phyloP scores from a whole-genome alignment of 1,140 invertebrate species.

The Drosophila kohkoa region DNA sequence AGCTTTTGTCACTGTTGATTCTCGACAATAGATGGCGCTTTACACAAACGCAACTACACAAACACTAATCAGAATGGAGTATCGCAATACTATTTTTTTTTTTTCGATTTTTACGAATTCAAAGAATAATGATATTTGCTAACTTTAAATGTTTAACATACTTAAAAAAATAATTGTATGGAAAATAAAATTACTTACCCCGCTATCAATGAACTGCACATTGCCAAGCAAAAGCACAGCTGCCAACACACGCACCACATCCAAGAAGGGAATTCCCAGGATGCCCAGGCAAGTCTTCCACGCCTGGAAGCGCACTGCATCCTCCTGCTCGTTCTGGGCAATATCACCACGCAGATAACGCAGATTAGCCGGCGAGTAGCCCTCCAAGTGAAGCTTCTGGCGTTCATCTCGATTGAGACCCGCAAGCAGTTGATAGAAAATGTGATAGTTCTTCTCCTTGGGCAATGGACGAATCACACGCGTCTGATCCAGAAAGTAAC shows the following conservation, averaged over 20 bases:
- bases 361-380: slow-evolving; percentile 92
- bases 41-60: not conserved
- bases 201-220: slow-evolving; percentile 93
- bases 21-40: slow-evolving; percentile 14
- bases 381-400: slow-evolving; percentile 93
- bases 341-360: slow-evolving; percentile 92
- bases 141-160: no score
- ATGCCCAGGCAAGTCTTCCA: slow-evolving; percentile 96
- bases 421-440: slow-evolving; percentile 98
- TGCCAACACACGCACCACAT: slow-evolving; percentile 95
- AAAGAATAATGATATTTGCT: no score
- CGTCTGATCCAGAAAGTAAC: slow-evolving; percentile 96
- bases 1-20: not conserved
- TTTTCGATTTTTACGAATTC: no score
- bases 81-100: not conserved
- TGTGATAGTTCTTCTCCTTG: slow-evolving; percentile 98
- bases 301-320: slow-evolving; percentile 91
- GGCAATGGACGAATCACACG: slow-evolving; percentile 93
- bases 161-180: no score
- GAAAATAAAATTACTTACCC: slow-evolving; percentile 64
- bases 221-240: slow-evolving; percentile 96
- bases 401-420: slow-evolving; percentile 95
- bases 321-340: slow-evolving; percentile 91
- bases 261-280: slow-evolving; percentile 96
- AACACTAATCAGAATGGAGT: not conserved